Evolutionary conservation across 2,888 invertebrate genomes (phyloP).

Genomic region (Netelia melanura): DNA sequence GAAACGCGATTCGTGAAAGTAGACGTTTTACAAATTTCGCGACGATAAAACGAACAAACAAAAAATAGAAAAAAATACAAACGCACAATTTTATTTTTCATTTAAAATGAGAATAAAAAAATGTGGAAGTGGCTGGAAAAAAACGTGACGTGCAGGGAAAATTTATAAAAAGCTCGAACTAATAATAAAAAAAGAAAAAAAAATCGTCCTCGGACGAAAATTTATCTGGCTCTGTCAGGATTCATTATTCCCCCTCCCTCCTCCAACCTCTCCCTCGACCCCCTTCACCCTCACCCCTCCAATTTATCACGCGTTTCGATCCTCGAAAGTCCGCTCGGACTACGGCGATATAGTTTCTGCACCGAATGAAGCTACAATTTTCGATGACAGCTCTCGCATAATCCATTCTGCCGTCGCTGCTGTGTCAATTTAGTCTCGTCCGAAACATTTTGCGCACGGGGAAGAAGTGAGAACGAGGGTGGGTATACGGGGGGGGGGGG

Average conservation of each 20-base stretch:
- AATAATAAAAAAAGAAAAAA: neutral
- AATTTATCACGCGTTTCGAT: neutral
- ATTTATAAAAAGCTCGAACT: neutral
- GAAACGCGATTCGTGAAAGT: no score
- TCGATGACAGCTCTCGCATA: slow-evolving; percentile 23
- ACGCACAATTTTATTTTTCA: no score
- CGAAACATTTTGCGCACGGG: neutral
- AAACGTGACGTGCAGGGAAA: no score
- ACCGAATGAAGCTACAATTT: slow-evolving; percentile 16
- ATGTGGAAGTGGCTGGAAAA: no score
- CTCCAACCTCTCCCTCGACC: neutral
- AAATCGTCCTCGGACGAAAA: neutral
- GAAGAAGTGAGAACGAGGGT: neutral
- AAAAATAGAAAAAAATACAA: no score
- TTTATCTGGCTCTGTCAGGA: neutral
- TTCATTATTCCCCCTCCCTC: neutral
- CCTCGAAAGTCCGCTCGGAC: neutral
- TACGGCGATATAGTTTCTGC: slow-evolving; percentile 1
- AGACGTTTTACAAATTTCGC: no score
- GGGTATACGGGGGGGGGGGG: neutral
- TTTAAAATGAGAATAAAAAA: no score
- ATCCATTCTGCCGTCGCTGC: slow-evolving; percentile 22
- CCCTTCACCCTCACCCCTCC: no score
- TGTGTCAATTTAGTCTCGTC: slow-evolving; percentile 2
- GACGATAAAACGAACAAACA: no score